Conservation (phyloP, 1,140 invertebrate species). For the Cardiocondyla obscurior region DNA sequence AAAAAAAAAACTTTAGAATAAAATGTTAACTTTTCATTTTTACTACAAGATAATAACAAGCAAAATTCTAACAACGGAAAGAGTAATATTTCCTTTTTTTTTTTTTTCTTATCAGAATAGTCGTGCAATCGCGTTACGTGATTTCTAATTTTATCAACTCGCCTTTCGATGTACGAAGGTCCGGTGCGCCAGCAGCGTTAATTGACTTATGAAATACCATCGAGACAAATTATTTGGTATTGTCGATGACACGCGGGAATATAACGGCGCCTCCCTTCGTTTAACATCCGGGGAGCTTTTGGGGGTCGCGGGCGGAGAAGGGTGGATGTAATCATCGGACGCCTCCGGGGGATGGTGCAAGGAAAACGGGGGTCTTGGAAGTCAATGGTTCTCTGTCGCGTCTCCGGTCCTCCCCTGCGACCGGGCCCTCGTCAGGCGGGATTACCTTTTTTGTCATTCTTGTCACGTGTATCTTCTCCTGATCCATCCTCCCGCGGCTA, state of each 20-base stretch:
- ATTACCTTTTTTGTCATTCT: conserved; percentile 79
- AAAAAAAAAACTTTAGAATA: neutral
- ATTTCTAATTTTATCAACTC: conserved; percentile 15
- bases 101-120: neutral
- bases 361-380: conserved; percentile 66
- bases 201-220: conserved; percentile 42
- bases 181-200: neutral
- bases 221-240: conserved; percentile 44
- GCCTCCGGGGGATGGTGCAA: conserved; percentile 52
- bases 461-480: conserved; percentile 76
- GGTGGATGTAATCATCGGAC: conserved; percentile 71
- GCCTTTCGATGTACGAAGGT: neutral
- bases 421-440: conserved; percentile 66
- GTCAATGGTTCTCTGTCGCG: conserved; percentile 70
- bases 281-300: neutral
- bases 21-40: neutral
- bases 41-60: neutral
- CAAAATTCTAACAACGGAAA: neutral
- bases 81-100: neutral
- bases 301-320: conserved; percentile 25
- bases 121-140: neutral
- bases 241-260: neutral
- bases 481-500: neutral
- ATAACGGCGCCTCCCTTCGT: neutral
- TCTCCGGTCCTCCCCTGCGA: conserved; percentile 61